Base-by-base conservation (phyloP, 2,113 vertebrate species). In the Clarias gariepinus region DNA sequence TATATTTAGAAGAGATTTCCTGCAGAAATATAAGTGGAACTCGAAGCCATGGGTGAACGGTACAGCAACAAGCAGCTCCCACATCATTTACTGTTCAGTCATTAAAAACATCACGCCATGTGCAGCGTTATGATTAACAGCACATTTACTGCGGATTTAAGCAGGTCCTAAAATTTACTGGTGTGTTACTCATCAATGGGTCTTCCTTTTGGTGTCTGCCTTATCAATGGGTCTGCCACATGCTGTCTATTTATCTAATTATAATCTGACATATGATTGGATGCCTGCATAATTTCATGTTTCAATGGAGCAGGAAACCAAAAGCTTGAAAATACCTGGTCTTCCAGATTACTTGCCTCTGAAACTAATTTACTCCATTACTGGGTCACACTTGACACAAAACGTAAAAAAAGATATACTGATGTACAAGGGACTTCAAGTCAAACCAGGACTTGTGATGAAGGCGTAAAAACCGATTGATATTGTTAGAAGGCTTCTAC, bases 51-150 rank as follows among this genome's bases (percentile, higher is more conserved):
- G 55, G 52, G 47, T 33, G 47, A 68, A 33, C 4, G 92, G 91
- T 91, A 90, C 90, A 92, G 93, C 90, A 91, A 91, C 92, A 92
- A 91, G 93, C 88, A 57, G 58, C 18, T 84, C 47, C 33, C 30
- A 61, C 69, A 84, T 76, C 83, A 74, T n/a, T 61, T 84, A 84
- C 33, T 73, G 18, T 74, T 74, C 69, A 74, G 53, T 60, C 52
- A 12, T 73, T 58, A 84, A 33, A 55, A 57, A 41, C 21, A 80
- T 21, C 10, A 25, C 73, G 55, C 4, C 47, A 36, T 23, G 60
- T 68, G 60, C 61, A 23, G 16, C n/a, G 66, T 77, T 36, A 57
- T 53, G 18, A 85, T 78, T 92, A 90, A 87, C 91, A 92, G 90
- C 87, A 92, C 91, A 91, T 91, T 94, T 90, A 61, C 85, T 81